phyloP scores from a whole-genome alignment of 2,797 vertebrate genomes.

The Amniataba percoides region DNA sequence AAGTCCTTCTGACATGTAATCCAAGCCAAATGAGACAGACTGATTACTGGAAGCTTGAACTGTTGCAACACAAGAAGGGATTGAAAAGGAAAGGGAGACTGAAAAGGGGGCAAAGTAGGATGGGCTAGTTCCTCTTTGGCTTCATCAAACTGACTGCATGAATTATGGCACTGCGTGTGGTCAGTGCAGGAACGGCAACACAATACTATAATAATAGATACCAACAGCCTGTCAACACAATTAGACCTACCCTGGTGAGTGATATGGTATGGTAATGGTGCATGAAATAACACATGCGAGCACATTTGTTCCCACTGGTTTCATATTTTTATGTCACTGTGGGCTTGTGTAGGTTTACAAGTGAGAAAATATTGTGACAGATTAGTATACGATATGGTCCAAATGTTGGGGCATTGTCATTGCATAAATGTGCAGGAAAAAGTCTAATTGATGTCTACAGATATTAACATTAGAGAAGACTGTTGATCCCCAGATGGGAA shows the following conservation, averaged over 20 bases:
- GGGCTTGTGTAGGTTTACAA: conserved; percentile 26
- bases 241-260: conserved; percentile 52
- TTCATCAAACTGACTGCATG: conserved; percentile 49
- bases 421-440: background rate
- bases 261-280: conserved; percentile 63
- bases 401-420: background rate
- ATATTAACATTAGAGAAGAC: background rate
- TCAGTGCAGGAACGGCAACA: conserved; percentile 40
- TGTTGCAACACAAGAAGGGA: conserved; percentile 13
- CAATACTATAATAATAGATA: conserved; percentile 60
- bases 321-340: conserved; percentile 52
- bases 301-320: conserved; percentile 36
- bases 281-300: conserved; percentile 61
- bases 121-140: conserved; percentile 17
- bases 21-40: conserved; percentile 69
- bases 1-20: conserved; percentile 65
- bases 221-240: conserved; percentile 59
- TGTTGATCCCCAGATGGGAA: background rate
- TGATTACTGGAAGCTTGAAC: conserved; percentile 58
- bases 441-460: background rate
- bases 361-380: conserved; percentile 41
- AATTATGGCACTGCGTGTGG: conserved; percentile 57
- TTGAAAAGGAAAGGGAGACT: background rate
- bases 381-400: background rate
- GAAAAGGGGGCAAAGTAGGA: conserved; percentile 1